These are phyloP conservation scores for Melieria picta DNA, from an alignment of 2,888 invertebrate genomes.

Conservation along the genomic window DNA sequence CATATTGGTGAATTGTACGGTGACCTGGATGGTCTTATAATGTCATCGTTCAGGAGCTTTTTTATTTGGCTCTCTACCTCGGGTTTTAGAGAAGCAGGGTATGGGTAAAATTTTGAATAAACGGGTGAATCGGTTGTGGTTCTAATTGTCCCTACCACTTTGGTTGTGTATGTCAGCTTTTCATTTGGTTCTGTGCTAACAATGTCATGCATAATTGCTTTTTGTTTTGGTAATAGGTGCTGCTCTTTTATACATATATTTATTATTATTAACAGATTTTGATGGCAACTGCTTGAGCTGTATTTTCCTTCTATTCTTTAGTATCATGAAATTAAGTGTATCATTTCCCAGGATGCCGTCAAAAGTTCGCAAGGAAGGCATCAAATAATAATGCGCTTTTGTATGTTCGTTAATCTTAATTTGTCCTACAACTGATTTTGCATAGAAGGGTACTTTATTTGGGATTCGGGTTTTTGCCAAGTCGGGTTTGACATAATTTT, in stretches of 20 bases:
- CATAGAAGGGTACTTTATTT: background rate
- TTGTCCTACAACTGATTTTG: too few relatives aligned
- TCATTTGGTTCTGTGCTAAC: background rate
- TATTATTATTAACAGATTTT: background rate
- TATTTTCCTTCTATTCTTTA: background rate
- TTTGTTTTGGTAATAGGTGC: background rate
- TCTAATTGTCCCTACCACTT: background rate
- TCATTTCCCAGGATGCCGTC: slow-evolving; percentile 8
- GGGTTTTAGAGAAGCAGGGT: too few relatives aligned
- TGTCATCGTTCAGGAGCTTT: too few relatives aligned
- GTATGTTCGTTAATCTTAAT: background rate
- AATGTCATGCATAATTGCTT: too few relatives aligned
- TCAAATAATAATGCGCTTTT: background rate
- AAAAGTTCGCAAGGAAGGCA: background rate
- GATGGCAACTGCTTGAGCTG: background rate
- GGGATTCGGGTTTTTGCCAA: background rate
- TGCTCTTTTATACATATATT: background rate
- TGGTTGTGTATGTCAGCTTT: too few relatives aligned
- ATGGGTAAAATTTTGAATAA: too few relatives aligned
- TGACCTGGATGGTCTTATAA: too few relatives aligned
- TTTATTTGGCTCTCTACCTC: too few relatives aligned
- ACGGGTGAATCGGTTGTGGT: too few relatives aligned
- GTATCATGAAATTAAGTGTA: background rate
- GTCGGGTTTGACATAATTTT: background rate
- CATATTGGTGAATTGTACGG: too few relatives aligned